Base-by-base conservation (phyloP, 2,113 vertebrate genomes). In the Todiramphus saurophagus region DNA sequence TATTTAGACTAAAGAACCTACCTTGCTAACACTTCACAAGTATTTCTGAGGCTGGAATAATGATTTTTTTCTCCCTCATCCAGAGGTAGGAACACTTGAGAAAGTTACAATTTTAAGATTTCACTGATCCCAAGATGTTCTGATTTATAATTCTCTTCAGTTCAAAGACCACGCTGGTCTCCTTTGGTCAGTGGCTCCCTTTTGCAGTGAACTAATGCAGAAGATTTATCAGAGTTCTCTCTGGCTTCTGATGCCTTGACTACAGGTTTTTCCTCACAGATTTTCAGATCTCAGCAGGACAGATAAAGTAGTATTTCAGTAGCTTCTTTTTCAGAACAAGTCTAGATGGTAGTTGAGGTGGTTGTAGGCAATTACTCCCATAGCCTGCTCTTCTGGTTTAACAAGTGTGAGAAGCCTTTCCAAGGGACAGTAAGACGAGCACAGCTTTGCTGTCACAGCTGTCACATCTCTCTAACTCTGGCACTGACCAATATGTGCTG, bases 251-350 rank as follows among this genome's bases (percentile, higher is more conserved):
- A 67, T 37, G 25, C 20, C 37, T 62, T 72, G 62, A 41, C 35
- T 58, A 59, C 33, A 51, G 39, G 4, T 63, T 81, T 58, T 70
- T 48, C 41, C 51, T 62, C 44, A 51, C n/a, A 44, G 19, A 19
- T 69, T 74, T 83, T 59, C 73, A 94, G 55, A 59, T 62, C 48
- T 87, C 64, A 91, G 39, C 39, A 91, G 77, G 56, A 75, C 37
- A 73, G 3, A 62, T 6, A 37, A 30, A n/a, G 51, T 10, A 46
- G 14, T 13, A 63, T 68, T 91, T 83, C 56, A 37, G 66, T 14
- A 53, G 19, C 10, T 53, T 33, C 56, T 63, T 44, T 51, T 21
- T 46, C 55, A 21, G 64, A 77, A n/a, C 27, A 82, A 80, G 44
- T 60, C 1, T 2, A 80, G 25, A 51, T 33, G 33, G 48, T 37